A percentile compares a stretch with the other conserved stretches of the same genome.
phyloP scores from a whole-genome alignment of 2,888 invertebrate genomes.

The Scaptodrosophila latifasciaeformis region DNA sequence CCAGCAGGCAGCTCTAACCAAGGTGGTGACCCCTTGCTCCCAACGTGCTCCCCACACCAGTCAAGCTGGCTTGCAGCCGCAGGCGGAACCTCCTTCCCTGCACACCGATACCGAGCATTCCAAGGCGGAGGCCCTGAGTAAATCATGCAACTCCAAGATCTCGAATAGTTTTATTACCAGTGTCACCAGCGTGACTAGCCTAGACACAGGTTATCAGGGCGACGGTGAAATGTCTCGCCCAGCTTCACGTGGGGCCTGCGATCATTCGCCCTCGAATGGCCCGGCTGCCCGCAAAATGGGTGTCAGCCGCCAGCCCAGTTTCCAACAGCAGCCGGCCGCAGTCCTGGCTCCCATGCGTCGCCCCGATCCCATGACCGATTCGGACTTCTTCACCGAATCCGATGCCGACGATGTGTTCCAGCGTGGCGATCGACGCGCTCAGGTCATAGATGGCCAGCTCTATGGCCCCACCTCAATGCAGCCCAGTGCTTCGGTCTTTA shows the following conservation, averaged over 20 bases:
- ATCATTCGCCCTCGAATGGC: conserved; percentile 81
- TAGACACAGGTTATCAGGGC: conserved; percentile 95
- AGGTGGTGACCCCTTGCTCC: neutral
- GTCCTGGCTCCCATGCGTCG: conserved; percentile 80
- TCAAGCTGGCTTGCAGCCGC: conserved; percentile 18
- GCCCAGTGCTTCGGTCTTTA: conserved; percentile 76
- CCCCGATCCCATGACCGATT: conserved; percentile 92
- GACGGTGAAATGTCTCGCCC: conserved; percentile 93
- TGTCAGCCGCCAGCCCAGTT: conserved; percentile 74
- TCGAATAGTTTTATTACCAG: conserved; percentile 88
- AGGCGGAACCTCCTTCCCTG: conserved; percentile 32
- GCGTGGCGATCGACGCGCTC: conserved; percentile 84
- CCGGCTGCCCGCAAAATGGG: conserved; percentile 68
- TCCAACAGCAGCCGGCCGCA: conserved; percentile 66
- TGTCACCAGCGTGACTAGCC: conserved; percentile 92
- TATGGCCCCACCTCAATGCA: conserved; percentile 80
- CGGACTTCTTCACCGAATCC: conserved; percentile 92
- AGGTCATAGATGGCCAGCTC: conserved; percentile 92
- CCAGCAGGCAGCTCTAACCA: conserved; percentile 19
- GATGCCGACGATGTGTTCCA: conserved; percentile 86
- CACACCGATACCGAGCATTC: conserved; percentile 51
- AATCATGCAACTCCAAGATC: conserved; percentile 80
- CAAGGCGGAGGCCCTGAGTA: conserved; percentile 76
- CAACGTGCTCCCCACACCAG: neutral
- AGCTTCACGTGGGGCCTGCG: conserved; percentile 85